Percentiles rank a stretch among this genome's conserved stretches.
Evolutionary conservation across 1,140 invertebrate genomes (phyloP).

Genomic region (Phymorhynchus buccinoides): DNA sequence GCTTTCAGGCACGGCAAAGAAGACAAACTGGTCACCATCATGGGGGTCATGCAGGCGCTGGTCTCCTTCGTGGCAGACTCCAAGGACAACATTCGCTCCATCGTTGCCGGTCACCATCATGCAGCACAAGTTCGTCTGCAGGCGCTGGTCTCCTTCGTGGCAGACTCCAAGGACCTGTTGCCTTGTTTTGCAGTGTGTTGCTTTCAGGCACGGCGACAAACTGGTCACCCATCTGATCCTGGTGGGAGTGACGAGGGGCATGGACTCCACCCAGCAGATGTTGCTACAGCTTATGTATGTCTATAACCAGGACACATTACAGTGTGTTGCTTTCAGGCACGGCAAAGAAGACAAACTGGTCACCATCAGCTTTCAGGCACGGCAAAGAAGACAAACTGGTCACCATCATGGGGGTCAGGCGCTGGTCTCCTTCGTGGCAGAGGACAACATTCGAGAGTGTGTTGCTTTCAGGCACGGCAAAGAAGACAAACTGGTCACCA

Average conservation of each 20-base stretch:
- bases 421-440: slow-evolving; percentile 89
- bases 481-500: slow-evolving; percentile 93
- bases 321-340: too few relatives aligned
- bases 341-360: slow-evolving; percentile 95
- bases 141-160: slow-evolving; percentile 91
- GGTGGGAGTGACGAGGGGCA: slow-evolving; percentile 87
- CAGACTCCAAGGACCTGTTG: slow-evolving; percentile 81
- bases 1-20: slow-evolving; percentile 91
- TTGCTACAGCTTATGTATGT: slow-evolving; percentile 87
- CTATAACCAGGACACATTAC: slow-evolving; percentile 68
- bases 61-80: slow-evolving; percentile 85
- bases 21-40: slow-evolving; percentile 93
- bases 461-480: slow-evolving; percentile 84
- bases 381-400: slow-evolving; percentile 95
- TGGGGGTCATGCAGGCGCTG: slow-evolving; percentile 95
- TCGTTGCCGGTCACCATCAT: slow-evolving; percentile 89
- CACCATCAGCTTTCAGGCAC: slow-evolving; percentile 87
- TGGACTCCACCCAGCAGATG: slow-evolving; percentile 86
- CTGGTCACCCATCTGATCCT: slow-evolving; percentile 92
- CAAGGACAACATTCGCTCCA: slow-evolving; percentile 86
- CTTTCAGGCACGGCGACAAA: slow-evolving; percentile 88
- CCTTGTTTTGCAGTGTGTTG: slow-evolving; percentile 90
- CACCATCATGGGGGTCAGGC: slow-evolving; percentile 94
- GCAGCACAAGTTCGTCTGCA: slow-evolving; percentile 93
- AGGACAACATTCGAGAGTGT: slow-evolving; percentile 87